These are phyloP conservation scores for Bugulina stolonifera DNA, from an alignment of 2,888 invertebrate genomes.

Conservation along the genomic window DNA sequence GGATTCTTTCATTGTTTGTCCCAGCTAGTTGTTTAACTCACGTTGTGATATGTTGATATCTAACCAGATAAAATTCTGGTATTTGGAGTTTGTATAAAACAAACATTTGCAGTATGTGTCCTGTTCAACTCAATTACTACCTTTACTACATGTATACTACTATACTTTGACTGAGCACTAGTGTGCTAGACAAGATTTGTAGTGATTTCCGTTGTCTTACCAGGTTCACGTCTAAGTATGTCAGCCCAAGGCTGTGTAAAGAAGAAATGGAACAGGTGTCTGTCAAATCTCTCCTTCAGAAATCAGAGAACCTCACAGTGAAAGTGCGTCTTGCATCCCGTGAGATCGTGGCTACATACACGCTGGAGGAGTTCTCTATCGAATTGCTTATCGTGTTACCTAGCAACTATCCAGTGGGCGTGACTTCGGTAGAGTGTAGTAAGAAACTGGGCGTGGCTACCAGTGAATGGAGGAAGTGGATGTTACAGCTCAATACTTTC, in stretches of 20 bases:
- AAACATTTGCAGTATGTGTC: too few species aligned
- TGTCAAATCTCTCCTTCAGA: constrained; percentile 37
- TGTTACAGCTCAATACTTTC: constrained; percentile 77
- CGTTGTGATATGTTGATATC: too few species aligned
- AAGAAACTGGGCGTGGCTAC: constrained; percentile 64
- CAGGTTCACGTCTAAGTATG: constrained; percentile 57
- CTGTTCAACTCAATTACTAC: too few species aligned
- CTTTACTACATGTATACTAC: too few species aligned
- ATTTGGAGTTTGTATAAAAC: too few species aligned
- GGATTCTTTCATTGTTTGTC: too few species aligned
- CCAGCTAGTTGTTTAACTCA: too few species aligned
- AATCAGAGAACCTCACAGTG: constrained; percentile 55
- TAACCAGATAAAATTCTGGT: too few species aligned
- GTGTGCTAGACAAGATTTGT: too few species aligned
- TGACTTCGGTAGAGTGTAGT: constrained; percentile 63
- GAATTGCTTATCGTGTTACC: constrained; percentile 74
- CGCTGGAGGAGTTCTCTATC: constrained; percentile 61
- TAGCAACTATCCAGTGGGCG: constrained; percentile 75
- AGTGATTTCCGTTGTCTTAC: constrained; percentile 14
- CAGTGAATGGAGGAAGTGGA: constrained; percentile 68
- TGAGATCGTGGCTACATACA: constrained; percentile 75
- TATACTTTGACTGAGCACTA: too few species aligned
- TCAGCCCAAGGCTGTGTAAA: constrained; percentile 64
- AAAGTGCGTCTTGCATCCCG: constrained; percentile 66
- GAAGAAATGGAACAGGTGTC: constrained; percentile 63